Evolutionary conservation across 2,888 invertebrate species (phyloP).

Genomic region (Branchellion lobata): DNA sequence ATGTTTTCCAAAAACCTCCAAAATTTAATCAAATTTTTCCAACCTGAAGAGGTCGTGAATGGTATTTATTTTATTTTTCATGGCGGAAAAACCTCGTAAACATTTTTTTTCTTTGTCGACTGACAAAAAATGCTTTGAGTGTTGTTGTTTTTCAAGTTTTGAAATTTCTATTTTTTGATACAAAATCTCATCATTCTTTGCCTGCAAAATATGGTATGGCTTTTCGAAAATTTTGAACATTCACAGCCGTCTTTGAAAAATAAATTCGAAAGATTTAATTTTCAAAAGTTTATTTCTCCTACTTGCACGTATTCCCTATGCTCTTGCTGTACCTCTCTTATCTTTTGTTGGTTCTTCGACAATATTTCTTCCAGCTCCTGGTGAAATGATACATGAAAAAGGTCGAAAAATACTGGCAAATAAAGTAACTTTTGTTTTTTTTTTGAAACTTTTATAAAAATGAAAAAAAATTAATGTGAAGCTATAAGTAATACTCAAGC

Average conservation of each 20-base stretch:
- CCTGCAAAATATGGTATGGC: no score
- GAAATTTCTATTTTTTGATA: constrained; percentile 5
- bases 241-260: not conserved
- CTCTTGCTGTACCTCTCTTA: not conserved
- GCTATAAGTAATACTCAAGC: not conserved
- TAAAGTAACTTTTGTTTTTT: no score
- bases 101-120: not conserved
- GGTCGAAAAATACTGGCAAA: no score
- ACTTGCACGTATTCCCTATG: no score
- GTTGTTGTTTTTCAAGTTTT: not conserved
- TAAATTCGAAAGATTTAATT: no score
- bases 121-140: not conserved
- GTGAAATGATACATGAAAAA: no score
- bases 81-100: not conserved
- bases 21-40: not conserved
- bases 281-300: no score
- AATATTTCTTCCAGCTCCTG: not conserved
- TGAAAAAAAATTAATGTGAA: no score
- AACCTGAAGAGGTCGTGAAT: not conserved
- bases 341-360: not conserved
- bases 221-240: not conserved
- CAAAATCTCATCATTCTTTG: not conserved
- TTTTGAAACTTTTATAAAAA: no score
- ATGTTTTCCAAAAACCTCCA: no score
- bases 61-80: not conserved